These are phyloP conservation scores for Caranx ignobilis DNA, from an alignment of 2,113 vertebrate species.

Conservation along the genomic window DNA sequence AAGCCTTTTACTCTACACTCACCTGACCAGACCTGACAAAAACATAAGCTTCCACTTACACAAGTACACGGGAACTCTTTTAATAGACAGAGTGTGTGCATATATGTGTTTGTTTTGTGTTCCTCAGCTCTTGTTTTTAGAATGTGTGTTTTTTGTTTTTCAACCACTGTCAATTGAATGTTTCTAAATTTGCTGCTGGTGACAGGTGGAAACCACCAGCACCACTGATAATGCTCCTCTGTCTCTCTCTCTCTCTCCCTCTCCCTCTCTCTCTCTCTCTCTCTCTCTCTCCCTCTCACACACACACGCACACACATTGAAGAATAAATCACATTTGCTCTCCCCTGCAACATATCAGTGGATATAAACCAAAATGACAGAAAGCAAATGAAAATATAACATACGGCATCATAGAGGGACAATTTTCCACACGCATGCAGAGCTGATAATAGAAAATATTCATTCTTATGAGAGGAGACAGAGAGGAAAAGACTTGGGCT, in stretches of 20 bases:
- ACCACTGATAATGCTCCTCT: not conserved
- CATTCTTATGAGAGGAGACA: constrained; percentile 45
- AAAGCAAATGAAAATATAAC: constrained; percentile 79
- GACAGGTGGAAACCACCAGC: constrained; percentile 11
- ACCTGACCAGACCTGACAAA: not conserved
- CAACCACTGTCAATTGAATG: not conserved
- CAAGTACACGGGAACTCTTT: not conserved
- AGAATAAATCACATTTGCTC: constrained; percentile 74
- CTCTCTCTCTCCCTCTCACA: not conserved
- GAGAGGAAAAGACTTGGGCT: not conserved
- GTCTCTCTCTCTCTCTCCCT: not conserved
- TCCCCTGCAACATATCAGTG: constrained; percentile 67
- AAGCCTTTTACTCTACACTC: not conserved
- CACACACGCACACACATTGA: constrained; percentile 5
- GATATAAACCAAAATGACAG: constrained; percentile 74
- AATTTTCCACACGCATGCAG: constrained; percentile 64
- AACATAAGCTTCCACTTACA: not conserved
- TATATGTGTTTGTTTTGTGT: not conserved
- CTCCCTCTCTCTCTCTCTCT: too few relatives aligned
- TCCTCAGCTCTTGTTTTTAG: not conserved
- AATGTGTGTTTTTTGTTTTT: not conserved
- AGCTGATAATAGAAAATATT: constrained; percentile 69
- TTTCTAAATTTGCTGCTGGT: constrained; percentile 13
- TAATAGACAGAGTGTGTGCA: not conserved
- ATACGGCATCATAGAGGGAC: constrained; percentile 67